Evolutionary conservation across 2,888 invertebrate genomes (phyloP), one percentile per base, ranked within the genome.

Genomic region (Conomelus anceps): DNA sequence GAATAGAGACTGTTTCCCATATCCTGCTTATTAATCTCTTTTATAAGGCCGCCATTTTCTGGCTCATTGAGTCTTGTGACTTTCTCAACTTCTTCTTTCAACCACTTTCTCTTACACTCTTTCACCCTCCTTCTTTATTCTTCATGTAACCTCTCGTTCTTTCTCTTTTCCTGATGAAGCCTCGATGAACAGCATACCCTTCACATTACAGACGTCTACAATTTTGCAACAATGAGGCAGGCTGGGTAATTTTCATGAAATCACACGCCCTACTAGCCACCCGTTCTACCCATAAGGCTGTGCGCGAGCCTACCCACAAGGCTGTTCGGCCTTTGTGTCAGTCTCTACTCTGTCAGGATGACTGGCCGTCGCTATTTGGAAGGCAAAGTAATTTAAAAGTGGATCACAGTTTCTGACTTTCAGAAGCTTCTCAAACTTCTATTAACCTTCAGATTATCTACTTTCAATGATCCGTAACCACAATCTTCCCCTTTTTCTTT

Each of bases 171-270:
- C 1, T n/a, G n/a, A n/a, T 63, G n/a, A n/a, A n/a, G 63, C n/a
- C 63, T 63, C 1, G 7, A 63, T 13, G n/a, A n/a, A 63, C n/a
- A 63, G 63, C 63, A 34, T 63, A 63, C 1, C n/a, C 63, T n/a
- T 63, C 63, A 63, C 7, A 63, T n/a, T 63, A n/a, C 63, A 41
- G 41, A 20, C 17, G 17, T 7, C 41, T n/a, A 63, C n/a, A 63
- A n/a, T 63, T 63, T 63, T 63, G 63, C 7, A 63, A 63, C 63
- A 3, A 7, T 63, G 63, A 3, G n/a, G 17, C 20, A 63, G n/a
- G 63, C n/a, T 63, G 26, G 86, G 86, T n/a, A 86, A 86, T 86
- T 86, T 86, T 86, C 86, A 86, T 86, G 29, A 86, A 86, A 86
- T 86, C 24, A 26, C 29, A 86, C 86, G 86, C 23, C 23, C 23